Evolutionary conservation across 2,797 vertebrate species (phyloP).

Genomic region (Poecilia gillii): DNA sequence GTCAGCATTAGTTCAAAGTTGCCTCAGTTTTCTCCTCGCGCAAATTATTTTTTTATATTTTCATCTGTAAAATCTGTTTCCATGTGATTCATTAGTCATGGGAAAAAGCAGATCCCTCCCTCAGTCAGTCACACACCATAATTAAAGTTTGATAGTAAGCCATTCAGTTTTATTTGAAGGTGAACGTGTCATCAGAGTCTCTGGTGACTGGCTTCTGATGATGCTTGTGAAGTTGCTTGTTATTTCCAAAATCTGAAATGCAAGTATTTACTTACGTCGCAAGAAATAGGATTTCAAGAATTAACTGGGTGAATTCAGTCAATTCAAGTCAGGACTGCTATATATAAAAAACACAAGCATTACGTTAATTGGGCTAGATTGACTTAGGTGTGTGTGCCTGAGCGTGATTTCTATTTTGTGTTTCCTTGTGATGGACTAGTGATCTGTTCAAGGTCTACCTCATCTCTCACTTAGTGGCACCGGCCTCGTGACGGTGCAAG

Average conservation of each 20-base stretch:
- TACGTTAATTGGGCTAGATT: not conserved
- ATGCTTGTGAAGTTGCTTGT: slow-evolving; percentile 4
- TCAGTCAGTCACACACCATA: slow-evolving; percentile 80
- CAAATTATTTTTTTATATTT: slow-evolving; percentile 58
- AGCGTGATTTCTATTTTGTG: not conserved
- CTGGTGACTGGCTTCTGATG: slow-evolving; percentile 6
- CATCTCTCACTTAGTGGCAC: not conserved
- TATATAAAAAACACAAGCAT: not conserved
- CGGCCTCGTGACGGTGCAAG: not conserved
- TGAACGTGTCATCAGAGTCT: slow-evolving; percentile 38
- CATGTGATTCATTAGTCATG: slow-evolving; percentile 71
- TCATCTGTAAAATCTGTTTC: slow-evolving; percentile 53
- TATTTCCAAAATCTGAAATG: slow-evolving; percentile 9
- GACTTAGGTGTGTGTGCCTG: not conserved
- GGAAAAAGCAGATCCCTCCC: slow-evolving; percentile 65
- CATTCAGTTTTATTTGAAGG: slow-evolving; percentile 75
- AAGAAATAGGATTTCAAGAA: slow-evolving; percentile 7
- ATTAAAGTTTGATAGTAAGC: slow-evolving; percentile 82
- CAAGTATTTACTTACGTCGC: slow-evolving; percentile 18
- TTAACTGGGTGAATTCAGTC: not conserved
- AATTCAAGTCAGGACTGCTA: not conserved
- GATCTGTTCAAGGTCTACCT: not conserved
- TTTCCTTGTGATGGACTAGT: not conserved
- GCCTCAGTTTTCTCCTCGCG: slow-evolving; percentile 20
- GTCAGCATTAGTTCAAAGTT: slow-evolving; percentile 29